Base-by-base conservation (phyloP, 1,140 invertebrate genomes). In the Venturia canescens region DNA sequence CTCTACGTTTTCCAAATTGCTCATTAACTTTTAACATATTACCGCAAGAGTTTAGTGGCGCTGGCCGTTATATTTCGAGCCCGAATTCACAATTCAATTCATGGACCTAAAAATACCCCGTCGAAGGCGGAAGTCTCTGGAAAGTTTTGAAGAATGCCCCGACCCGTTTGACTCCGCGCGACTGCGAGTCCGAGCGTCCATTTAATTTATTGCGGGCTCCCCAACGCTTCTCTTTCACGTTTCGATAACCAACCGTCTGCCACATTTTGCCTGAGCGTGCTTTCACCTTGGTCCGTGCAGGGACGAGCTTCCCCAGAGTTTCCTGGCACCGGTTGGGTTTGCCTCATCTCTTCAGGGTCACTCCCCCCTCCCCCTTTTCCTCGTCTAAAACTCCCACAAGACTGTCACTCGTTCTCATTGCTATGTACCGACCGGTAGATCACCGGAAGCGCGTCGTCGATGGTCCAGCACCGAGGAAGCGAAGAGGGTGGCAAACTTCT, bases 401-500 rank as follows among this genome's bases (percentile, higher is more conserved):
- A 53, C 50, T 2, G n/a, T 53, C 16, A 21, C 60, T 63, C n/a
- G n/a, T 63, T 23, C 23, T 13, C 60, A 23, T 26, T 63, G 26
- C 60, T 11, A 23, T 27, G 23, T 53, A 26, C 15, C 44, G 4
- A 27, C 44, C 44, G 23, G 71, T 11, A 53, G 7, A 63, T 53
- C n/a, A 44, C 57, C 50, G 66, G n/a, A 21, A 26, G 15, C 31
- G 31, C 75, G 18, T 79, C 78, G 18, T 21, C 71, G 11, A 53
- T 74, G 23, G 71, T 44, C 71, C 71, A 53, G 26, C 38, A 29
- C 15, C 44, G 69, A n/a, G 3, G 53, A 57, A n/a, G 27, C n/a
- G 26, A 13, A 63, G 71, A 44, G 71, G 71, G 48, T 67, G 16
- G 66, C 34, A 70, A 79, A 79, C 78, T 79, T 79, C 26, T 70